These are phyloP conservation scores for Apis florea DNA, from an alignment of 1,140 invertebrate species.

Conservation along the genomic window DNA sequence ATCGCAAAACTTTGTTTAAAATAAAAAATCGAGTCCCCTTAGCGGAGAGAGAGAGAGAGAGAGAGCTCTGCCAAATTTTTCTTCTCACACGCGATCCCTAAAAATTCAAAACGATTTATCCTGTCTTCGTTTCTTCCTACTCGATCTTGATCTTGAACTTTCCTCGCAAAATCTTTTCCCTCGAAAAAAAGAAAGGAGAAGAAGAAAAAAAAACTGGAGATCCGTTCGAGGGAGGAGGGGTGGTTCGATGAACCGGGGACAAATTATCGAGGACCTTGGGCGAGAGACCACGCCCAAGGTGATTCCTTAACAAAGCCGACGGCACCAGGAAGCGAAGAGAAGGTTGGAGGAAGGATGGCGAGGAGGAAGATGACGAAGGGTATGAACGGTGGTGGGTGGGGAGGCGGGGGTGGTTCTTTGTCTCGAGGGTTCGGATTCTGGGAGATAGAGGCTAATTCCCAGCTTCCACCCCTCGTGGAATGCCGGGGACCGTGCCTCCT, in stretches of 20 bases:
- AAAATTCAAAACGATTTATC: too few species aligned
- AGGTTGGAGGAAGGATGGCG: slow-evolving; percentile 2
- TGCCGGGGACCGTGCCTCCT: slow-evolving; percentile 62
- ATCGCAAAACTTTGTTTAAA: too few species aligned
- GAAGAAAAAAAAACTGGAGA: background rate
- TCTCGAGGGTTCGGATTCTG: slow-evolving; percentile 76
- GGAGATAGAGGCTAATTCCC: slow-evolving; percentile 79
- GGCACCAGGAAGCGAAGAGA: slow-evolving; percentile 45
- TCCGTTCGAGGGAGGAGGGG: background rate
- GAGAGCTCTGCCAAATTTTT: too few species aligned
- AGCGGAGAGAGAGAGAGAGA: too few species aligned
- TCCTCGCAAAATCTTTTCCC: background rate
- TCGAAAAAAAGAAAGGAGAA: too few species aligned
- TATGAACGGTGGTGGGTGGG: slow-evolving; percentile 28
- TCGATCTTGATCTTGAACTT: background rate
- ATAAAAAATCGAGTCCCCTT: too few species aligned
- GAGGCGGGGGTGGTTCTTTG: slow-evolving; percentile 69
- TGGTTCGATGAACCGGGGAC: slow-evolving; percentile 9
- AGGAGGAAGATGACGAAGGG: slow-evolving; percentile 59
- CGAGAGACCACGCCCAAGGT: slow-evolving; percentile 55
- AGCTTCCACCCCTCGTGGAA: slow-evolving; percentile 76
- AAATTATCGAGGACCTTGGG: slow-evolving; percentile 50
- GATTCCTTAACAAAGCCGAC: slow-evolving; percentile 57
- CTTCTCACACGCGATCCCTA: too few species aligned
- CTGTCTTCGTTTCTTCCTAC: too few species aligned